Evolutionary conservation across 2,888 invertebrate genomes (phyloP).

Genomic region (Caenorhabditis sp.): DNA sequence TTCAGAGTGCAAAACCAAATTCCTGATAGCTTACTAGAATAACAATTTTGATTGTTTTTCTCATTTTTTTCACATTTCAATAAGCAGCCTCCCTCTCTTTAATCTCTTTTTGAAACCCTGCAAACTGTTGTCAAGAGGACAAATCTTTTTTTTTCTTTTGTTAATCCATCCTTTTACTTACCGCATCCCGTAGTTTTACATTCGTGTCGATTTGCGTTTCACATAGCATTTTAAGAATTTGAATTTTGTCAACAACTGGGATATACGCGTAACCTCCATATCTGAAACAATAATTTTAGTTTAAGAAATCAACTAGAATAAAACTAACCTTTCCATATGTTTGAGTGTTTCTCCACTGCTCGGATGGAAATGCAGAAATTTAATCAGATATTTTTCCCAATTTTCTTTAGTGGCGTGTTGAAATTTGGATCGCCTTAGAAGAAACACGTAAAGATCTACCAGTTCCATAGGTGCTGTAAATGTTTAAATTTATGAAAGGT

Average conservation of each 20-base stretch:
- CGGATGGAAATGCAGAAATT: conserved; percentile 70
- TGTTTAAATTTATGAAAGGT: not conserved
- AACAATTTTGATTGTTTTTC: not conserved
- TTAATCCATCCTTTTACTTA: conserved; percentile 19
- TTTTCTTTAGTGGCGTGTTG: conserved; percentile 76
- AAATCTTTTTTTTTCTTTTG: not conserved
- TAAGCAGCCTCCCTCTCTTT: not conserved
- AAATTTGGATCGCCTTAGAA: conserved; percentile 82
- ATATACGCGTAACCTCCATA: conserved; percentile 81
- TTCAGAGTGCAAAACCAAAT: too few relatives aligned
- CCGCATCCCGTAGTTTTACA: conserved; percentile 84
- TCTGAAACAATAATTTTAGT: not conserved
- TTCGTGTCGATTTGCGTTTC: conserved; percentile 87
- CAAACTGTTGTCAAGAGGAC: not conserved
- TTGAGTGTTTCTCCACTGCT: conserved; percentile 77
- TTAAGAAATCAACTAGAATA: not conserved
- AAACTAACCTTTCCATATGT: conserved; percentile 80
- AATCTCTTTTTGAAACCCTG: not conserved
- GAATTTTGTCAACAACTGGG: conserved; percentile 85
- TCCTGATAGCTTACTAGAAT: not conserved
- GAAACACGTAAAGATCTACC: conserved; percentile 84
- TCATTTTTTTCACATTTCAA: too few relatives aligned
- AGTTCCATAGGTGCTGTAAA: conserved; percentile 82
- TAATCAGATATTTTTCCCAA: conserved; percentile 89
- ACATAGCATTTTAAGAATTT: conserved; percentile 72